Percentiles rank a stretch among this genome's conserved stretches.
These are phyloP conservation scores for Corythaeola cristata DNA, from an alignment of 2,113 vertebrate species.

Conservation along the genomic window DNA sequence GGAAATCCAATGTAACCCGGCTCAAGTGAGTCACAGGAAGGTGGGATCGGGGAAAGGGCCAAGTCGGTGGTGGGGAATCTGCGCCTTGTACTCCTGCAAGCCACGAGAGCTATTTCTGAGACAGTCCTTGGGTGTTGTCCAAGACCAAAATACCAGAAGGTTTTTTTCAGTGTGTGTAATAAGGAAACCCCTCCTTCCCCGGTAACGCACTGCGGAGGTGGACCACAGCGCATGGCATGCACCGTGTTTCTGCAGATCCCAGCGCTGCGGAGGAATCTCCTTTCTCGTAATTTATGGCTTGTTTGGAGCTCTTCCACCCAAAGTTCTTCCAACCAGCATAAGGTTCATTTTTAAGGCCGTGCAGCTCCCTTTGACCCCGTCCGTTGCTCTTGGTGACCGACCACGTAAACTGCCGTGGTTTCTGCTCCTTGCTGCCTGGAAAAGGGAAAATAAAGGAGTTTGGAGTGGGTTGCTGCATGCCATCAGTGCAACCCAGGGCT, in stretches of 20 bases:
- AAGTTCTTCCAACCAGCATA: background rate
- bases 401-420: background rate
- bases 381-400: background rate
- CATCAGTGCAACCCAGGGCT: background rate
- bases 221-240: fast-evolving
- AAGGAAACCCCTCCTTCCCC: conserved; percentile 11
- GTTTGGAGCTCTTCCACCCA: background rate
- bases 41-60: background rate
- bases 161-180: fast-evolving
- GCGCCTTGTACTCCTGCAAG: background rate
- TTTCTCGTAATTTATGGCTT: background rate
- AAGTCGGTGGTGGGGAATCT: fast-evolving
- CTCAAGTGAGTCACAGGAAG: background rate
- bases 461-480: background rate
- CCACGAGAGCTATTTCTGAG: background rate
- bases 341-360: background rate
- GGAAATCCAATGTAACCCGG: background rate
- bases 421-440: background rate
- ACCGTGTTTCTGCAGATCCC: background rate
- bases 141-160: background rate
- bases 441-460: background rate
- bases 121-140: background rate
- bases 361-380: background rate
- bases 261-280: fast-evolving
- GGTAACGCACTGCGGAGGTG: fast-evolving